Evolutionary conservation across 2,797 vertebrate species (phyloP), one percentile per base, ranked within the genome.

Genomic region (Agapornis canus): DNA sequence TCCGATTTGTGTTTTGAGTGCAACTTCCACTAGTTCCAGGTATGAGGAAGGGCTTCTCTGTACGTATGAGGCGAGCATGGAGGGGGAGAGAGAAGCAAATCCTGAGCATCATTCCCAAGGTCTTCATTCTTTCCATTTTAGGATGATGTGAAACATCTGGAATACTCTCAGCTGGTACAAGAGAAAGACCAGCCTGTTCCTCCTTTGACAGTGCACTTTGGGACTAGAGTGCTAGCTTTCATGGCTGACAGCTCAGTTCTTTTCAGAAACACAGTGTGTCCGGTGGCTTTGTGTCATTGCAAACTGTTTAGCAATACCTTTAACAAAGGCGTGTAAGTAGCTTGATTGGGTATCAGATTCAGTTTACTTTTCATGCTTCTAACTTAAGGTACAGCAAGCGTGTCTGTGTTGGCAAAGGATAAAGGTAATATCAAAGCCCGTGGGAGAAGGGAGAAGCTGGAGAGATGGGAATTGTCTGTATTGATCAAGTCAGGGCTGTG

Each of bases 91-190:
- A 91, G 59, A 84, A 81, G 29, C 65, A 59, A 81, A 59, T 42
- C 69, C 76, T 60, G 60, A 92, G 88, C 78, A 57, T 88, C 65
- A 54, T 94, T 95, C 70, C 73, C 1, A 42, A 68, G 52, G 86
- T 94, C 88, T 82, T 95, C 5, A 39, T 78, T 92, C 76, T 94
- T 95, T 94, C 89, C 72, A 78, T 96, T 96, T 95, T 93, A 94
- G 91, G 85, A 85, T 95, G 82, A 92, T 94, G 64, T 72, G 91
- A 96, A 95, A 95, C 93, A 82, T 94, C 91, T 90, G 95, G 87
- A 89, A 92, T 77, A 42, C 57, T 90, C 63, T 86, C 32, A 19
- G 52, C 80, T 90, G 65, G 45, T 80, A 56, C 5, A 4, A 76
- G 77, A 54, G 77, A 73, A 76, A 80, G 76, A 51, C 72, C 57